Evolutionary conservation across 2,888 invertebrate genomes (phyloP).

Genomic region (Dysmachus trigonus): DNA sequence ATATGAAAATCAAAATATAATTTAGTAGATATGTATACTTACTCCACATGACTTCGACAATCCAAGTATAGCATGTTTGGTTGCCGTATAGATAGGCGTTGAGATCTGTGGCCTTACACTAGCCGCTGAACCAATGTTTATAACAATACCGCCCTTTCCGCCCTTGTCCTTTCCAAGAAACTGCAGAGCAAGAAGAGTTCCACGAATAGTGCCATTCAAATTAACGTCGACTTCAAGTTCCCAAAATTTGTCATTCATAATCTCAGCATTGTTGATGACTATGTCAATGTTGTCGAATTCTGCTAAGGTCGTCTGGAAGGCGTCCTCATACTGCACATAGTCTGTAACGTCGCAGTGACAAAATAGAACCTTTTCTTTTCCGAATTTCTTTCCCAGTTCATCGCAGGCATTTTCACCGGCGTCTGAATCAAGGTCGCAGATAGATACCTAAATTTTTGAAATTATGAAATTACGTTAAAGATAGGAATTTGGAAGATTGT

Average conservation of each 20-base stretch:
- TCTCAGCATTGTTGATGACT: slow-evolving; percentile 82
- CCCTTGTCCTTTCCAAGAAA: slow-evolving; percentile 81
- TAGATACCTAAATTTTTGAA: slow-evolving; percentile 70
- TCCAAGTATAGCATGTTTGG: slow-evolving; percentile 79
- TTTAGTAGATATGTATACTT: no score
- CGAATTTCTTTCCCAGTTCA: slow-evolving; percentile 71
- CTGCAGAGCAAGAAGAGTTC: slow-evolving; percentile 76
- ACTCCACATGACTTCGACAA: slow-evolving; percentile 79
- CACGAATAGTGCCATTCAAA: slow-evolving; percentile 80
- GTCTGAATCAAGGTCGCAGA: slow-evolving; percentile 78
- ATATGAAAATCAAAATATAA: no score
- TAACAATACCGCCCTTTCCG: slow-evolving; percentile 77
- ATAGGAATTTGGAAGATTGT: not conserved
- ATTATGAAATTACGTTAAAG: not conserved
- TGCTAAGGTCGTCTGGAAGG: slow-evolving; percentile 77
- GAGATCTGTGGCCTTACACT: slow-evolving; percentile 75
- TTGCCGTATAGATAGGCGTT: slow-evolving; percentile 80
- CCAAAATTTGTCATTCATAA: slow-evolving; percentile 81
- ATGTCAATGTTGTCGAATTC: slow-evolving; percentile 79
- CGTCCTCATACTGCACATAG: slow-evolving; percentile 81
- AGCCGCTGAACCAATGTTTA: slow-evolving; percentile 79
- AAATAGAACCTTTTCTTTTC: slow-evolving; percentile 75
- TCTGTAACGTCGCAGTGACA: slow-evolving; percentile 82
- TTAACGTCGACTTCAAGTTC: slow-evolving; percentile 80
- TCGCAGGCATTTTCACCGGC: slow-evolving; percentile 75